Conservation (phyloP, 2,888 invertebrate genomes). For the Endomychus coccineus region DNA sequence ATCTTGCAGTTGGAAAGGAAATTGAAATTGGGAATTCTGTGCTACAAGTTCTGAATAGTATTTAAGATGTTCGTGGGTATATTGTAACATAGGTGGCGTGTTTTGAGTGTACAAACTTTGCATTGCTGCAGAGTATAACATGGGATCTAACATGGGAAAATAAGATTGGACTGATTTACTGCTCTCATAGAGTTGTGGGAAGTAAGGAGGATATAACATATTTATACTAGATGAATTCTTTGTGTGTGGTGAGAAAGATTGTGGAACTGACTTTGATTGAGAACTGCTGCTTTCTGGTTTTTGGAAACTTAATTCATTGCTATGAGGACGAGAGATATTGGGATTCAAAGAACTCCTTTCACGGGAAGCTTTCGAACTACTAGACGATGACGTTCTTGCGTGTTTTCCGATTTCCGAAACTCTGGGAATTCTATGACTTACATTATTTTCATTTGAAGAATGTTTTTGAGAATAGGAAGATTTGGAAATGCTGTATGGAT, state of each 20-base stretch:
- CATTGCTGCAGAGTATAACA: constrained; percentile 45
- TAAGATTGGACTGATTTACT: constrained; percentile 37
- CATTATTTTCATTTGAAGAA: constrained; percentile 51
- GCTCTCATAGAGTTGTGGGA: constrained; percentile 27
- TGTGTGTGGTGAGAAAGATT: constrained; percentile 11
- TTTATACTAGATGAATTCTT: constrained; percentile 28
- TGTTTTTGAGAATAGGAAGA: constrained; percentile 43
- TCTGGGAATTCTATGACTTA: constrained; percentile 44
- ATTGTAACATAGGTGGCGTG: constrained; percentile 40
- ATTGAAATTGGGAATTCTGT: constrained; percentile 33
- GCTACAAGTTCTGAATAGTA: constrained; percentile 50
- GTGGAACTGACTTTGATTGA: too few species aligned
- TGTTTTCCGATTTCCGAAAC: constrained; percentile 35
- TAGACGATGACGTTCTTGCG: too few species aligned
- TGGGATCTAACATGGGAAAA: constrained; percentile 43
- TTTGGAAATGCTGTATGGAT: neutral
- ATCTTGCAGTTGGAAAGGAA: constrained; percentile 33
- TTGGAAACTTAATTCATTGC: too few species aligned
- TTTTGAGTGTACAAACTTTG: constrained; percentile 43
- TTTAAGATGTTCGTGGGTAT: constrained; percentile 47
- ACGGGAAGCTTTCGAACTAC: too few species aligned
- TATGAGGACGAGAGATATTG: too few species aligned
- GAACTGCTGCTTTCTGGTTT: too few species aligned
- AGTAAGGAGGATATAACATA: constrained; percentile 25
- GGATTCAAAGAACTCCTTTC: too few species aligned